Evolutionary conservation across 2,113 vertebrate species (phyloP).

Genomic region (Cariama cristata): DNA sequence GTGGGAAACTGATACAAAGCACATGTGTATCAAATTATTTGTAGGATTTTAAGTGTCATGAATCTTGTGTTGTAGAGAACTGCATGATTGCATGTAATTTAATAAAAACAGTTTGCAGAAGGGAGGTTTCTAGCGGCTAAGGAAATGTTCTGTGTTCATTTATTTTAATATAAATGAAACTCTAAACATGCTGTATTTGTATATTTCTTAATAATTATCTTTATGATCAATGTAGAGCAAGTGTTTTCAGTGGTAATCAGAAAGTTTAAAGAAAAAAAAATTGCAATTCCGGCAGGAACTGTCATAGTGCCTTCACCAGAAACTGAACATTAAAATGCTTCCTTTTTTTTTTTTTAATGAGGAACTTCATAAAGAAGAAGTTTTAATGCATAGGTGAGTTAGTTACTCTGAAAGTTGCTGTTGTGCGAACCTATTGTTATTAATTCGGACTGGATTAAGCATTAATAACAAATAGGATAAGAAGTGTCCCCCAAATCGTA

Average conservation of each 20-base stretch:
- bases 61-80: neutral
- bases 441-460: constrained; percentile 51
- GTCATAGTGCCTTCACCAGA: neutral
- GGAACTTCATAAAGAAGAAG: neutral
- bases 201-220: neutral
- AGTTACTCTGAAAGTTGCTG: neutral
- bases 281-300: neutral
- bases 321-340: neutral
- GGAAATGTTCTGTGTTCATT: neutral
- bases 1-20: neutral
- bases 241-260: neutral
- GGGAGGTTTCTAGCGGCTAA: neutral
- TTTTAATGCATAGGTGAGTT: neutral
- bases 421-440: neutral
- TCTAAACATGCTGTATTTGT: neutral
- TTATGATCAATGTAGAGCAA: neutral
- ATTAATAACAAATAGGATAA: constrained; percentile 54
- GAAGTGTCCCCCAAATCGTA: constrained; percentile 6
- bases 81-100: no score
- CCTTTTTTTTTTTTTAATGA: neutral
- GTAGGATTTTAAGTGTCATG: neutral
- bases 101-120: neutral
- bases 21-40: neutral
- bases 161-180: neutral
- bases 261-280: neutral